These are phyloP conservation scores for Romanogobio albipinnatus DNA, from an alignment of 2,113 vertebrate genomes.

Conservation along the genomic window DNA sequence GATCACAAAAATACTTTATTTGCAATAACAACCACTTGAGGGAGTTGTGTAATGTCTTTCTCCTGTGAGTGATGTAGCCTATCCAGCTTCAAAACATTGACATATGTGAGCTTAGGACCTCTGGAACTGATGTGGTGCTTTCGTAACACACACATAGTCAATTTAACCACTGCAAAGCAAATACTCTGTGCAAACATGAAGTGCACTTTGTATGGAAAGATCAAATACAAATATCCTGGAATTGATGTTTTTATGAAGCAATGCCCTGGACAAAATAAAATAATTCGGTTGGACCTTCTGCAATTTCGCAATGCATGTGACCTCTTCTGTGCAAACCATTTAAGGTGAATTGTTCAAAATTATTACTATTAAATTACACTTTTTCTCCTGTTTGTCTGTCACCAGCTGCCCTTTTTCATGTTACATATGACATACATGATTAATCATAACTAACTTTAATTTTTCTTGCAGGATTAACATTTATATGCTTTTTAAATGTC, in stretches of 20 bases:
- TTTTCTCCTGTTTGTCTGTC: neutral
- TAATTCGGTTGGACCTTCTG: neutral
- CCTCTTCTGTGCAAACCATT: neutral
- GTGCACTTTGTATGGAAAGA: conserved; percentile 2
- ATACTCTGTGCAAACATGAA: conserved; percentile 19
- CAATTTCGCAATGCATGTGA: neutral
- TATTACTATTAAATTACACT: no score
- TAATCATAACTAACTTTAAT: no score
- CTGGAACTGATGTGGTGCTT: neutral
- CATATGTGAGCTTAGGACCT: neutral
- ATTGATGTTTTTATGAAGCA: neutral
- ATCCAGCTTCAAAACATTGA: neutral
- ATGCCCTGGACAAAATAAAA: neutral
- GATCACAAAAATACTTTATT: neutral
- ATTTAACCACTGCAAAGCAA: neutral
- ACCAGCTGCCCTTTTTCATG: neutral
- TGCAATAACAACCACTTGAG: neutral
- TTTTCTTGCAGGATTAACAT: no score
- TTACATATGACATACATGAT: no score
- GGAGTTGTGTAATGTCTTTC: neutral
- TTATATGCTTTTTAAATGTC: no score
- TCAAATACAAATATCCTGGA: conserved; percentile 21
- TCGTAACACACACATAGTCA: neutral
- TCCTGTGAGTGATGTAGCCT: neutral
- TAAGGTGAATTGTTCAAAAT: neutral